Evolutionary conservation across 2,797 vertebrate species (phyloP).

Genomic region (Gobionotothen gibberifrons): DNA sequence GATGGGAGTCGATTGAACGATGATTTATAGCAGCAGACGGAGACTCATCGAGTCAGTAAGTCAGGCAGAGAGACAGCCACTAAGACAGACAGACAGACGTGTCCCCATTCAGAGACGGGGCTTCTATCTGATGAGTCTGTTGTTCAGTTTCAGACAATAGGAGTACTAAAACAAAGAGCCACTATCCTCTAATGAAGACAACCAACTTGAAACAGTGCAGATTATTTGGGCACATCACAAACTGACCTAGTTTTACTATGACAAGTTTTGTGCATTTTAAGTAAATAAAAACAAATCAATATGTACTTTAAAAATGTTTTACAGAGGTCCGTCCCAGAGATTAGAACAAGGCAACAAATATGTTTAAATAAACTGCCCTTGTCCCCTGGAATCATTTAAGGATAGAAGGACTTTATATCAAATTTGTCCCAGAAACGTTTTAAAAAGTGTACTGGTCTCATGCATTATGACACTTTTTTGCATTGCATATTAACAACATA

Average conservation of each 20-base stretch:
- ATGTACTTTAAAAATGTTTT: no score
- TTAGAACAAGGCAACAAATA: no score
- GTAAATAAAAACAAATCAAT: constrained; percentile 16
- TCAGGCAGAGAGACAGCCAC: not conserved
- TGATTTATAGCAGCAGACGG: constrained; percentile 9
- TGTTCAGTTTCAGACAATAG: constrained; percentile 39
- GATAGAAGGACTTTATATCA: no score
- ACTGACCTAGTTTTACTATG: constrained; percentile 53
- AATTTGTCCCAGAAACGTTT: no score
- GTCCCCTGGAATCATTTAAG: no score
- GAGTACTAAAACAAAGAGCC: constrained; percentile 64
- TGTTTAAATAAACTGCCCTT: no score
- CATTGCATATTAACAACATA: no score
- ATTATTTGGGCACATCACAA: constrained; percentile 27
- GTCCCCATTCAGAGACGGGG: not conserved
- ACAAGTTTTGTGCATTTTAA: constrained; percentile 23
- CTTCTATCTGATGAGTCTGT: not conserved
- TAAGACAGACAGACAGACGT: constrained; percentile 8
- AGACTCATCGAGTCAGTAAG: constrained; percentile 13
- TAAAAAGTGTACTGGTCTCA: no score
- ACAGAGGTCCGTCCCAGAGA: no score
- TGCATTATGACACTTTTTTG: no score
- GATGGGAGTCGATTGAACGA: constrained; percentile 1
- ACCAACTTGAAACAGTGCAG: constrained; percentile 24
- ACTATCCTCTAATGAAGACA: constrained; percentile 56